Evolutionary conservation across 2,113 vertebrate species (phyloP).

Genomic region (Chionis minor): DNA sequence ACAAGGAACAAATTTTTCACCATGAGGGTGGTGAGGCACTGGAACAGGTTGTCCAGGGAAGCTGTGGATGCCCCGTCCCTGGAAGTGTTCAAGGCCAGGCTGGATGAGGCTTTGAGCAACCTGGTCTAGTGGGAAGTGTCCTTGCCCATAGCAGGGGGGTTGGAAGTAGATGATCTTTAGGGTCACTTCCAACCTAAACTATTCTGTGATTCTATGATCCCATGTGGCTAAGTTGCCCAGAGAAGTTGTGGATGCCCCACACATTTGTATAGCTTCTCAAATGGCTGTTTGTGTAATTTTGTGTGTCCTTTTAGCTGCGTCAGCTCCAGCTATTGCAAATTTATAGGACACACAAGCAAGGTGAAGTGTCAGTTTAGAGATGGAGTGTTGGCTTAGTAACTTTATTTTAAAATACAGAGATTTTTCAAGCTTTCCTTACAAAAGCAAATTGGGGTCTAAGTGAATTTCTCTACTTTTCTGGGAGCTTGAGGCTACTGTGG

Average conservation of each 20-base stretch:
- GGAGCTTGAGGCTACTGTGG: background rate
- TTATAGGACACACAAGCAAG: constrained; percentile 6
- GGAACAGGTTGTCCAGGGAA: too few species aligned
- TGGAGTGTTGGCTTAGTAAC: constrained; percentile 32
- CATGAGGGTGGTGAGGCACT: too few species aligned
- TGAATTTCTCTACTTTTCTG: constrained; percentile 11
- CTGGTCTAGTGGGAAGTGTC: too few species aligned
- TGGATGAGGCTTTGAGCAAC: too few species aligned
- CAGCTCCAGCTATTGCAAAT: background rate
- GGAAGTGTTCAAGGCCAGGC: too few species aligned
- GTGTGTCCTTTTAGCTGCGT: background rate
- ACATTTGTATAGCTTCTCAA: background rate
- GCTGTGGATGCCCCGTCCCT: too few species aligned
- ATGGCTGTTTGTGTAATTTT: background rate
- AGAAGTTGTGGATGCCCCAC: background rate
- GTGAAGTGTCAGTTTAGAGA: constrained; percentile 25
- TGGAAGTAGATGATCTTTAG: too few species aligned
- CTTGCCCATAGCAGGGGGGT: too few species aligned
- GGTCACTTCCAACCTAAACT: too few species aligned
- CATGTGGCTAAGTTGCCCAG: too few species aligned
- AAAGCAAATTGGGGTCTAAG: background rate
- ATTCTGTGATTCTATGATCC: too few species aligned
- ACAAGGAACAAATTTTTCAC: too few species aligned
- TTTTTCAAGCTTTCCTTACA: constrained; percentile 22
- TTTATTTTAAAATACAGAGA: constrained; percentile 37